Evolutionary conservation across 2,888 invertebrate species (phyloP).

Genomic region (Pristionchus entomophagus): DNA sequence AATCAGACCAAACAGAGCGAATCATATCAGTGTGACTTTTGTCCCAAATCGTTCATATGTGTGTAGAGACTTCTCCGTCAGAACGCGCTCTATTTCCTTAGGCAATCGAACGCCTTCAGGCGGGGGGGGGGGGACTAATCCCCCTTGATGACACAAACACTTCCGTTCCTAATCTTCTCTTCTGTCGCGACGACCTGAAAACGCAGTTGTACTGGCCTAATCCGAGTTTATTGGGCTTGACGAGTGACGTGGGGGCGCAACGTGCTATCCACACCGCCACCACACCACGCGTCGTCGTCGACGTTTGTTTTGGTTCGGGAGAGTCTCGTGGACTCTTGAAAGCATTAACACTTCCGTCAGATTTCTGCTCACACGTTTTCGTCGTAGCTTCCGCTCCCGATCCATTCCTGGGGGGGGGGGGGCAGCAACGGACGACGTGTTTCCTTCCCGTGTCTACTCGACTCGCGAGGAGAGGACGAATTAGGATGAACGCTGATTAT

Average conservation of each 20-base stretch:
- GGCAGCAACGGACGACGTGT: neutral
- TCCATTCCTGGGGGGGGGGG: neutral
- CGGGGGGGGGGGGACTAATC: too few relatives aligned
- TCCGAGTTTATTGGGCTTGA: neutral
- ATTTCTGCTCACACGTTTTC: neutral
- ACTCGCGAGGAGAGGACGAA: neutral
- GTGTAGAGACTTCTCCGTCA: too few relatives aligned
- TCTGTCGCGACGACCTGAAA: too few relatives aligned
- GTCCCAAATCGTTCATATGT: too few relatives aligned
- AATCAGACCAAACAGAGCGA: too few relatives aligned
- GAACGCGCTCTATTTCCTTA: too few relatives aligned
- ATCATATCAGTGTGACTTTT: too few relatives aligned
- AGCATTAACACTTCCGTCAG: neutral
- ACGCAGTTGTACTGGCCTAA: too few relatives aligned
- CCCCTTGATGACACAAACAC: too few relatives aligned
- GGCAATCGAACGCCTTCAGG: too few relatives aligned
- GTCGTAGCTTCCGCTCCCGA: neutral
- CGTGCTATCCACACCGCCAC: too few relatives aligned
- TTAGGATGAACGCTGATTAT: neutral
- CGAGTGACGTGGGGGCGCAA: neutral
- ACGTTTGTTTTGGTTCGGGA: constrained; percentile 1
- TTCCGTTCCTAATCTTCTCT: too few relatives aligned
- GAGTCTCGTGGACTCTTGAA: neutral
- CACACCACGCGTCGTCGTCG: neutral
- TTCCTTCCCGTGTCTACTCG: neutral